A percentile compares a stretch with the other conserved stretches of the same genome.
phyloP scores from a whole-genome alignment of 2,888 invertebrate genomes.

The Acleris sparsana region DNA sequence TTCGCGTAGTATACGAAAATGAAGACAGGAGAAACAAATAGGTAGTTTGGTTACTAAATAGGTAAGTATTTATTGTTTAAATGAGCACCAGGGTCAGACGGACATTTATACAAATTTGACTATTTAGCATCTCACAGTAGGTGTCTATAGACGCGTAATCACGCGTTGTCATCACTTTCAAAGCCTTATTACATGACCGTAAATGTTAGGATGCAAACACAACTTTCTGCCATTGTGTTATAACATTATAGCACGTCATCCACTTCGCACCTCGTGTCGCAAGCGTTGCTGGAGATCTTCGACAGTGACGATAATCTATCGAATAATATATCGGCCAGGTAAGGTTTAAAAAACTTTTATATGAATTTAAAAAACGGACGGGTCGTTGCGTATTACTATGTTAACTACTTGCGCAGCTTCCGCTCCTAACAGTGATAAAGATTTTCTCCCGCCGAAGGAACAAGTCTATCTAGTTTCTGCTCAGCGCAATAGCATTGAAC shows the following conservation, averaged over 20 bases:
- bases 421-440: slow-evolving; percentile 10
- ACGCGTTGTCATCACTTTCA: slow-evolving; percentile 23
- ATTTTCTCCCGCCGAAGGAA: slow-evolving; percentile 24
- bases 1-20: too few relatives aligned
- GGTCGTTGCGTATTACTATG: background rate
- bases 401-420: slow-evolving; percentile 14
- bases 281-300: slow-evolving; percentile 54
- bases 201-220: slow-evolving; percentile 29
- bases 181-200: slow-evolving; percentile 32
- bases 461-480: slow-evolving; percentile 25
- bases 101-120: too few relatives aligned
- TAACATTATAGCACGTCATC: slow-evolving; percentile 35
- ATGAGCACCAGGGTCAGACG: too few relatives aligned
- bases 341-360: background rate
- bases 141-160: background rate
- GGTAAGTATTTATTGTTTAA: too few relatives aligned
- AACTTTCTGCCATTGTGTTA: slow-evolving; percentile 40
- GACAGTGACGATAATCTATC: slow-evolving; percentile 41
- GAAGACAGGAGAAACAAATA: too few relatives aligned
- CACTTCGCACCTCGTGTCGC: slow-evolving; percentile 50
- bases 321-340: background rate
- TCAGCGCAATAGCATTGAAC: slow-evolving; percentile 14
- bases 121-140: too few relatives aligned
- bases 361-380: background rate
- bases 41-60: too few relatives aligned